Evolutionary conservation across 2,113 vertebrate species (phyloP).

Genomic region (Stomatorhinus ivindoensis): DNA sequence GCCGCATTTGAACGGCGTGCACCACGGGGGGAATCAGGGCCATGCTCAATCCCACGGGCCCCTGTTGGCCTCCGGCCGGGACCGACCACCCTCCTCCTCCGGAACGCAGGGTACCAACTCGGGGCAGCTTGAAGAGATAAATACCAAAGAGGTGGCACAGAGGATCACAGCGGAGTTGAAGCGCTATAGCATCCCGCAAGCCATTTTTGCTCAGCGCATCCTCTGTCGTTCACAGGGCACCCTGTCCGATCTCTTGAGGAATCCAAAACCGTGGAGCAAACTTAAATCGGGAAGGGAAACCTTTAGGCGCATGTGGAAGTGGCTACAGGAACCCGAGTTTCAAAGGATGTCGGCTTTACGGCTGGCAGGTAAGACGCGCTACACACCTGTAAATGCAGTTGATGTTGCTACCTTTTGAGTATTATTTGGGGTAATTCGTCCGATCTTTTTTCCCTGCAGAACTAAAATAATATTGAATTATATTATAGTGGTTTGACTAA

Average conservation of each 20-base stretch:
- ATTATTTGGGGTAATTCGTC: neutral
- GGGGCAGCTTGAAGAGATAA: constrained; percentile 88
- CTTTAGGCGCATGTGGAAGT: constrained; percentile 96
- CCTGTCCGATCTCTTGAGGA: constrained; percentile 90
- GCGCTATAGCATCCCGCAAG: constrained; percentile 95
- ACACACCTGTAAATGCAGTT: neutral
- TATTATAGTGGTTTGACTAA: neutral
- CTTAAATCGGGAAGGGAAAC: constrained; percentile 94
- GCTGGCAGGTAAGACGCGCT: constrained; percentile 77
- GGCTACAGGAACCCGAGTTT: constrained; percentile 94
- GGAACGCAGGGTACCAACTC: constrained; percentile 66
- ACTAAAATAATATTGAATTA: neutral
- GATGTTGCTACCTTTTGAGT: neutral
- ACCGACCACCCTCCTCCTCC: constrained; percentile 81
- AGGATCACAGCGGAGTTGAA: constrained; percentile 92
- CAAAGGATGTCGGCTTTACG: constrained; percentile 92
- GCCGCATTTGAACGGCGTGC: constrained; percentile 86
- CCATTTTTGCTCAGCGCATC: constrained; percentile 92
- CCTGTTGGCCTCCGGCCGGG: constrained; percentile 70
- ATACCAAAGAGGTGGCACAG: constrained; percentile 93
- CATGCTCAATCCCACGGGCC: constrained; percentile 73
- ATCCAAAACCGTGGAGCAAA: constrained; percentile 98
- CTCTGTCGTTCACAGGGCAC: constrained; percentile 93
- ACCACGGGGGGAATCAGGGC: constrained; percentile 63
- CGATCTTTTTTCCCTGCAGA: no score